Evolutionary conservation across 2,797 vertebrate genomes (phyloP), one percentile per base, ranked within the genome.

Genomic region (Lophotriccus pileatus): DNA sequence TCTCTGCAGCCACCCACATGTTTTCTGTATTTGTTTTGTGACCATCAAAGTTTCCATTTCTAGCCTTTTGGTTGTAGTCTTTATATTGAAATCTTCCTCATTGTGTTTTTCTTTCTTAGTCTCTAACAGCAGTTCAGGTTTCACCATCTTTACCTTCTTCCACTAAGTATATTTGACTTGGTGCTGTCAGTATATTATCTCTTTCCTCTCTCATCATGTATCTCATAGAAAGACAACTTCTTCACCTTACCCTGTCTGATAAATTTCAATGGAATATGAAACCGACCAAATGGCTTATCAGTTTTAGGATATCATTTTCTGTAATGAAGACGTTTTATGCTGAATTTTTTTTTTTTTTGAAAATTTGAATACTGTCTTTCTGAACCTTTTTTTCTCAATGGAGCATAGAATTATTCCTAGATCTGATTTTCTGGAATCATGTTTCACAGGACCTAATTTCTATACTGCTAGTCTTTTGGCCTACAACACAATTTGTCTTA

Each of bases 111-210:
- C 9, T 41, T 86, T 52, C 18, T 63, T 67, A 36, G 3, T 37
- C 4, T 81, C 6, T 44, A 16, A 9, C 23, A 58, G 7, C 2
- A 43, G 8, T 43, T 55, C 18, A 4, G 4, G 6, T 66, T 88
- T 82, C 55, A 73, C 18, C 11, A 21, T 39, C 75, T 78, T 58
- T 43, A 62, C 18, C 2, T 63, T 24, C 22, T 81, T 77, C 36
- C 13, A 47, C 49, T 16, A 60, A 60, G 1, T 5, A 2, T 15
- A 12, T 78, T 68, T 75, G 30, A 8, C 30, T 66, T 37, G 34
- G 1, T 64, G 22, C 3, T 7, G 0, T 25, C 32, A 64, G 5
- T 53, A 12, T 19, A 23, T 25, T 4, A 28, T 3, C 6, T 69
- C 12, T 77, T 68, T 46, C 17, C 5, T 59, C 15, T 84, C 10